Conservation (phyloP, 2,888 invertebrate species). For the Oscheius sp. region DNA sequence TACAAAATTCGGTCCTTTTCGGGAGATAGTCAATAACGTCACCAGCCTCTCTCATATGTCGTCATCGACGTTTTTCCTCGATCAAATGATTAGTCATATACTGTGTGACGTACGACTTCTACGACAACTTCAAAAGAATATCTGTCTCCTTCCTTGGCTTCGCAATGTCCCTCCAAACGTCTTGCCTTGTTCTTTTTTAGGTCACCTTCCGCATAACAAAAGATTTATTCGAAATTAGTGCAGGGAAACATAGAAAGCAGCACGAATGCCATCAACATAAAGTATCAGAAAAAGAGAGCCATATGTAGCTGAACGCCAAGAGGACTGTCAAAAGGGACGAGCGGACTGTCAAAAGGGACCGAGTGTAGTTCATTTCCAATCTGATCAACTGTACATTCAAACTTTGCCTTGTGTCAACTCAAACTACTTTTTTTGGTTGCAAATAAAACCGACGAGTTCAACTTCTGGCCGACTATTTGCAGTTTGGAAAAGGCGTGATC, state of each 20-base stretch:
- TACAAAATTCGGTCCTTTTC: not conserved
- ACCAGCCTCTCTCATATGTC: not conserved
- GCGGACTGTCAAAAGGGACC: conserved; percentile 6
- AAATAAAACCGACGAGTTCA: too few relatives aligned
- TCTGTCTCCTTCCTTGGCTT: not conserved
- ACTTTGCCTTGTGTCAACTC: too few relatives aligned
- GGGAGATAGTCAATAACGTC: not conserved
- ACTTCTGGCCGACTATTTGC: too few relatives aligned
- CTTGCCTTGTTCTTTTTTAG: not conserved
- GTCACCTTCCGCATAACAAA: too few relatives aligned
- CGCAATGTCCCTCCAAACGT: not conserved
- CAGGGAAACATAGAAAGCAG: conserved; percentile 1
- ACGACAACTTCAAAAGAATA: not conserved
- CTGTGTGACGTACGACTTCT: not conserved
- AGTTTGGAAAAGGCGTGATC: too few relatives aligned
- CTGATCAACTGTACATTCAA: too few relatives aligned
- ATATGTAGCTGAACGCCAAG: not conserved
- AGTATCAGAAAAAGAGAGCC: not conserved
- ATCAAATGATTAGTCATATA: not conserved
- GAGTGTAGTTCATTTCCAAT: too few relatives aligned
- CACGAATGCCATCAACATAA: not conserved
- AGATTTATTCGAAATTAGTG: not conserved
- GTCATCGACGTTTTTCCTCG: not conserved
- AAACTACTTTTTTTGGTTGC: too few relatives aligned
- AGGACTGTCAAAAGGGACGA: not conserved